These are phyloP conservation scores for Scleropages formosus DNA, from an alignment of 2,797 vertebrate species.

Conservation along the genomic window DNA sequence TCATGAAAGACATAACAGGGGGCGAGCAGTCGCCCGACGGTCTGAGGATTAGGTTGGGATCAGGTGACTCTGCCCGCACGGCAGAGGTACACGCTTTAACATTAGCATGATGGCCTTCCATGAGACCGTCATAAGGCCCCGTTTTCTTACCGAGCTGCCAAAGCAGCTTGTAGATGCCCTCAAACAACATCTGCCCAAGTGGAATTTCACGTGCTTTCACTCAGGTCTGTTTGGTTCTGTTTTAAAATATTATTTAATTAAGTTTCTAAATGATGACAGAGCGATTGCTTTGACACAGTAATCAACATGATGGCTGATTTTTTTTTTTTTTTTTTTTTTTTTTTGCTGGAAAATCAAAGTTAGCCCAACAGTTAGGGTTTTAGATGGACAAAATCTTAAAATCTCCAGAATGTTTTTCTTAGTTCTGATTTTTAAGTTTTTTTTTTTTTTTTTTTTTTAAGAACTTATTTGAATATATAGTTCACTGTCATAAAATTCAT, in stretches of 20 bases:
- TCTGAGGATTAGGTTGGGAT: constrained; percentile 10
- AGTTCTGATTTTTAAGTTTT: neutral
- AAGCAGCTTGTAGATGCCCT: neutral
- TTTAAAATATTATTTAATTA: neutral
- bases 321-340: too few species aligned
- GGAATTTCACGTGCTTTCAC: constrained; percentile 10
- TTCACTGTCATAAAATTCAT: too few species aligned
- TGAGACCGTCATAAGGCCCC: neutral
- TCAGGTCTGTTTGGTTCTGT: constrained; percentile 26
- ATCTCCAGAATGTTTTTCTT: neutral
- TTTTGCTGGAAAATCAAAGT: too few species aligned
- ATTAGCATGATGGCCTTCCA: constrained; percentile 11
- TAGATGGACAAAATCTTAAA: neutral
- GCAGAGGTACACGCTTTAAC: constrained; percentile 24
- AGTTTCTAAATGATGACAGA: too few species aligned
- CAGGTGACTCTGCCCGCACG: constrained; percentile 12
- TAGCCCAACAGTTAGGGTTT: neutral
- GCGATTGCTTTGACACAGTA: too few species aligned
- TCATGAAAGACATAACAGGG: constrained; percentile 16
- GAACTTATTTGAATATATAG: too few species aligned
- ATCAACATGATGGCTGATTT: too few species aligned
- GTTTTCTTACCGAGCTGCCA: neutral
- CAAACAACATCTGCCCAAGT: constrained; percentile 9
- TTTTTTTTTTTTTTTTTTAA: neutral
- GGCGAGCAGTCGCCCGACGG: constrained; percentile 21